phyloP scores from a whole-genome alignment of 2,113 vertebrate genomes.

The Myrmecophaga tridactyla region DNA sequence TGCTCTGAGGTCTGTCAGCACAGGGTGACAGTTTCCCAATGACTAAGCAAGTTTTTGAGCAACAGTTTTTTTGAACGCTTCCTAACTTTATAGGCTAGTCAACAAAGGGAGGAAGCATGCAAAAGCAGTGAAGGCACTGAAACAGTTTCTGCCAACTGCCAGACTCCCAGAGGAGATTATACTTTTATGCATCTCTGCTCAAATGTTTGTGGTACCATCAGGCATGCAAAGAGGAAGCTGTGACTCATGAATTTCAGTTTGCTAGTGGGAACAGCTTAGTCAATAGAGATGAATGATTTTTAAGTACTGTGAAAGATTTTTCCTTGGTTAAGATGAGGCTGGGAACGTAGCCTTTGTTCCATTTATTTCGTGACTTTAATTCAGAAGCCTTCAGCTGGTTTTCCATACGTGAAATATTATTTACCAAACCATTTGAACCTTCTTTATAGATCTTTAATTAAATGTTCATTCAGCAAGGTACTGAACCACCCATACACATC shows the following conservation, averaged over 20 bases:
- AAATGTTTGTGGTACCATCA: background rate
- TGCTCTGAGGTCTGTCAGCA: background rate
- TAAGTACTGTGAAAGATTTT: background rate
- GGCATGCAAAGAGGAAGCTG: background rate
- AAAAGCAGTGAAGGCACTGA: background rate
- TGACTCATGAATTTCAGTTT: background rate
- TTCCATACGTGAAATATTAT: background rate
- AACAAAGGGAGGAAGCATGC: background rate
- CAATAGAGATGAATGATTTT: background rate
- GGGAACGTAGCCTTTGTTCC: background rate
- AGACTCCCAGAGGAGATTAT: background rate
- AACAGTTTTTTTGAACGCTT: background rate
- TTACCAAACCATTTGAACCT: background rate
- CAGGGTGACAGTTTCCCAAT: background rate
- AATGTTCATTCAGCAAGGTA: background rate
- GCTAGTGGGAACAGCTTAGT: background rate
- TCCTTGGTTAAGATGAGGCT: background rate
- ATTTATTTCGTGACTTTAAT: conserved; percentile 29
- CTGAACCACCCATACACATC: background rate
- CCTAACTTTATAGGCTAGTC: background rate
- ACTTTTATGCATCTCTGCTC: background rate
- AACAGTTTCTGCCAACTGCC: background rate
- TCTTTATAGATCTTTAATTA: conserved; percentile 14
- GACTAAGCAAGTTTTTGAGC: background rate
- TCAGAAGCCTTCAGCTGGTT: background rate